Conservation (phyloP, 2,888 invertebrate genomes). For the Cyaniris semiargus region DNA sequence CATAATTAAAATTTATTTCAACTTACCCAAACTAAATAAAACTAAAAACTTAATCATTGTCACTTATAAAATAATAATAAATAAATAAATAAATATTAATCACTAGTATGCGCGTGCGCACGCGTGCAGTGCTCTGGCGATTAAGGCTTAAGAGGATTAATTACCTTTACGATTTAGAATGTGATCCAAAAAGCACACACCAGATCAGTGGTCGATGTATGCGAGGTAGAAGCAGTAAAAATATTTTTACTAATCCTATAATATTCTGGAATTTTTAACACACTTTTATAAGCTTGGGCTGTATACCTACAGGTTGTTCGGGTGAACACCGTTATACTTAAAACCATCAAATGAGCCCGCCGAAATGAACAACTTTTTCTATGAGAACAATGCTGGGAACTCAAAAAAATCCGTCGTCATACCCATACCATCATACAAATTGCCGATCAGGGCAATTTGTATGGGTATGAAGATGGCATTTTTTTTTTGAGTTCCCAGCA, state of each 20-base stretch:
- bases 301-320: too few species aligned
- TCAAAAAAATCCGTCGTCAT: too few species aligned
- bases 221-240: slow-evolving; percentile 12
- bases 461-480: too few species aligned
- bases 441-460: too few species aligned
- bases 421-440: too few species aligned
- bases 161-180: slow-evolving; percentile 61
- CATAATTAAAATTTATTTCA: slow-evolving; percentile 24
- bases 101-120: slow-evolving; percentile 46
- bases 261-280: not conserved
- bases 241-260: not conserved
- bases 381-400: too few species aligned
- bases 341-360: too few species aligned
- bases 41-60: slow-evolving; percentile 56
- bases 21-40: slow-evolving; percentile 57
- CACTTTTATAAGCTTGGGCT: too few species aligned
- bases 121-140: slow-evolving; percentile 46
- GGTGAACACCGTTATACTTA: too few species aligned
- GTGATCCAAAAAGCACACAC: slow-evolving; percentile 42
- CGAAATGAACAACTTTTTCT: too few species aligned
- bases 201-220: slow-evolving; percentile 27
- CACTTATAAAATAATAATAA: slow-evolving; percentile 39
- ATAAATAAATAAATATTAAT: slow-evolving; percentile 46
- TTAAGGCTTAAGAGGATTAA: slow-evolving; percentile 59
- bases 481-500: too few species aligned